Evolutionary conservation across 2,888 invertebrate species (phyloP).

Genomic region (Tanytarsus gracilentus): DNA sequence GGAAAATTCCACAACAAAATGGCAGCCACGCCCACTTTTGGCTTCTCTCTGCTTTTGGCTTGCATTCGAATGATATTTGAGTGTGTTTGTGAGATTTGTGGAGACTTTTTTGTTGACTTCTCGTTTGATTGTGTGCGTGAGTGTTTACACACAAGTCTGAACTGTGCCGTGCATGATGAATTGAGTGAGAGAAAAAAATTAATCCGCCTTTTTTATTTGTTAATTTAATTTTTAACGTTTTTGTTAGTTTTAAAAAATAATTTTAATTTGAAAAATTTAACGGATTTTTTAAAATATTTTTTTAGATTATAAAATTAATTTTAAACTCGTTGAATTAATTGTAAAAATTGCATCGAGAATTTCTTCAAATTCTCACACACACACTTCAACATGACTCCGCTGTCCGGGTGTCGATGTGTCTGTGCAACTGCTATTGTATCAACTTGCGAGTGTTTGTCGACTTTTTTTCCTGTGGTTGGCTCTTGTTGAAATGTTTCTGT

Average conservation of each 20-base stretch:
- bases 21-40: background rate
- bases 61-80: conserved; percentile 1
- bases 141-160: too few relatives aligned
- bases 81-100: background rate
- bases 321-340: background rate
- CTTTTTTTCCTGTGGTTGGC: conserved; percentile 24
- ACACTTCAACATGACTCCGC: background rate
- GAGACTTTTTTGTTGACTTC: background rate
- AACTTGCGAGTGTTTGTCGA: background rate
- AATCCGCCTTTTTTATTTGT: conserved; percentile 1
- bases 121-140: background rate
- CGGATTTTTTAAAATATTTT: too few relatives aligned
- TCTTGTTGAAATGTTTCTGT: conserved; percentile 22
- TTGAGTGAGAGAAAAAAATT: background rate
- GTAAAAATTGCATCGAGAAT: background rate
- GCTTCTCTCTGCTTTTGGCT: background rate
- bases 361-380: background rate
- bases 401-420: background rate
- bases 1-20: conserved; percentile 5
- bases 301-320: background rate
- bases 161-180: background rate
- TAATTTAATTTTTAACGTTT: background rate
- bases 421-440: background rate
- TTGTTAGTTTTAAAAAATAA: background rate
- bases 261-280: background rate